A percentile compares a stretch with the other conserved stretches of the same genome.
Evolutionary conservation across 2,888 invertebrate genomes (phyloP).

Genomic region (Pyrochroa serraticornis): DNA sequence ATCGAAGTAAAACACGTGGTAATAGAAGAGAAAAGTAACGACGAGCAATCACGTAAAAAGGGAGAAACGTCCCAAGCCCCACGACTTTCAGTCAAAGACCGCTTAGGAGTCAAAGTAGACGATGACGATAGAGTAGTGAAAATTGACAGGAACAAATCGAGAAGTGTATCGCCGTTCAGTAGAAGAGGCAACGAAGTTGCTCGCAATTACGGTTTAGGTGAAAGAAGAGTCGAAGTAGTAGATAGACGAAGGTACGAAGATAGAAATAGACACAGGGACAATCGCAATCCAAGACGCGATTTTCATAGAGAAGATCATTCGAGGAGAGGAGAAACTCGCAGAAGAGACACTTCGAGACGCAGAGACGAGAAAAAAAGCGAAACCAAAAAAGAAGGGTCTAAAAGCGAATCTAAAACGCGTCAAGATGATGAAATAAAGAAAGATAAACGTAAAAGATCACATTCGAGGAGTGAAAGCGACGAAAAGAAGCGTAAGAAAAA

Average conservation of each 20-base stretch:
- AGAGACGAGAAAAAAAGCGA: conserved; percentile 27
- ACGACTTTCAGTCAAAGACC: conserved; percentile 77
- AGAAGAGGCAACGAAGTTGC: conserved; percentile 51
- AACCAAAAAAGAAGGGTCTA: conserved; percentile 21
- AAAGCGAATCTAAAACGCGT: conserved; percentile 24
- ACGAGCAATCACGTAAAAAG: too few species aligned
- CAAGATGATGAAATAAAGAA: conserved; percentile 34
- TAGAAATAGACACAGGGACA: conserved; percentile 49
- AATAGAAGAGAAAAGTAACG: too few species aligned
- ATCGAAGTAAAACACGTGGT: conserved; percentile 36
- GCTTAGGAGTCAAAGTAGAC: conserved; percentile 78
- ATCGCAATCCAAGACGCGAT: conserved; percentile 50
- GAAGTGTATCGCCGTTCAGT: conserved; percentile 62
- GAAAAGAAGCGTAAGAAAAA: conserved; percentile 49
- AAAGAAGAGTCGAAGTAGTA: conserved; percentile 50
- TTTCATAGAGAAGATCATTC: conserved; percentile 42
- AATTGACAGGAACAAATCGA: conserved; percentile 55
- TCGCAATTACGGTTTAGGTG: conserved; percentile 54
- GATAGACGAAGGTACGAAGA: conserved; percentile 42
- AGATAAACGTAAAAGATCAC: conserved; percentile 41
- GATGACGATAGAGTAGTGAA: conserved; percentile 65
- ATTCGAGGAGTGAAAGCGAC: conserved; percentile 44
- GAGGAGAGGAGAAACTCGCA: conserved; percentile 23
- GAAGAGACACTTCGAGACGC: conserved; percentile 26
- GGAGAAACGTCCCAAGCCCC: conserved; percentile 48